Percentiles rank a stretch among this genome's conserved stretches.
phyloP scores from a whole-genome alignment of 1,140 invertebrate species.

The Zeugodacus cucurbitae region DNA sequence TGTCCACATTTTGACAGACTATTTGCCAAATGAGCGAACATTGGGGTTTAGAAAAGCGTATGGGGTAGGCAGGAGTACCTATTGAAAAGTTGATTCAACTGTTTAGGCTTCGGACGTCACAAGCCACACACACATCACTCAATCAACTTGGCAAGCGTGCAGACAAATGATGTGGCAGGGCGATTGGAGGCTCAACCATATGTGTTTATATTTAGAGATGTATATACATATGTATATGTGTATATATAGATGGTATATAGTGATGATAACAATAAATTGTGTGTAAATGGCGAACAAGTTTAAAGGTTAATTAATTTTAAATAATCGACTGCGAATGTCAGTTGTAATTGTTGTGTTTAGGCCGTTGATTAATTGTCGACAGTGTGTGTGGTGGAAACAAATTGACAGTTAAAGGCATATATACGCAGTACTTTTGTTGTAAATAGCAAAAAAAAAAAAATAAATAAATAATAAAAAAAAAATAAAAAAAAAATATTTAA shows the following conservation, averaged over 20 bases:
- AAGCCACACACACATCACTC: constrained; percentile 3
- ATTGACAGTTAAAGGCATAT: too few relatives aligned
- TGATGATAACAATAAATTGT: background rate
- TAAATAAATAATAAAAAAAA: too few relatives aligned
- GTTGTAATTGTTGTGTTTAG: background rate
- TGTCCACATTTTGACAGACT: constrained; percentile 21
- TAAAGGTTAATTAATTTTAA: constrained; percentile 37
- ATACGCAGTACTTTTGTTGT: too few relatives aligned
- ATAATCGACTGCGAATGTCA: background rate
- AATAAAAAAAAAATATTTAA: background rate
- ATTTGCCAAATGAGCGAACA: constrained; percentile 34
- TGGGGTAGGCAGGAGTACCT: background rate
- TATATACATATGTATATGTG: too few relatives aligned
- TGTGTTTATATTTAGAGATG: too few relatives aligned
- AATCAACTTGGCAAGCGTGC: background rate
- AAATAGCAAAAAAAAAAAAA: too few relatives aligned
- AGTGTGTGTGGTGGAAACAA: background rate
- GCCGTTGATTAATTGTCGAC: background rate
- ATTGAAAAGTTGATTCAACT: background rate
- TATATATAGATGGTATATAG: background rate
- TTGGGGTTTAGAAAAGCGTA: background rate
- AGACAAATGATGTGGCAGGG: constrained; percentile 4
- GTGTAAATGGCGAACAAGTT: background rate
- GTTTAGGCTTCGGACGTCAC: background rate
- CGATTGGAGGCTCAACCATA: background rate